Percentiles rank a stretch among this genome's conserved stretches.
Evolutionary conservation across 92 coral and sea anemone genomes (phyloP).

Genomic region (Montipora capitata): DNA sequence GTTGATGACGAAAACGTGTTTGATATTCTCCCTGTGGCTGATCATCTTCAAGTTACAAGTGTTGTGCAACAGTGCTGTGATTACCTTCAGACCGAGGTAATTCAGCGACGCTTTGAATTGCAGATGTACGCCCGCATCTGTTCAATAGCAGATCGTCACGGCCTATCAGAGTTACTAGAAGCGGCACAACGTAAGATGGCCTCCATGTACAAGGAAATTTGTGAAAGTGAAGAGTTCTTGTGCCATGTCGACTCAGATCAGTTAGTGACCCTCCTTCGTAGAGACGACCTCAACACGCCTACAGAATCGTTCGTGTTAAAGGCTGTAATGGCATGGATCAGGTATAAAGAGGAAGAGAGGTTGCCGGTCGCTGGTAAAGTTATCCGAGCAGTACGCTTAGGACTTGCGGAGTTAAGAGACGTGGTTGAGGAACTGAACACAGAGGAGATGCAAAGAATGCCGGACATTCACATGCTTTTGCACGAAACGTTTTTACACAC

Average conservation of each 20-base stretch:
- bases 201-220: constrained; percentile 43
- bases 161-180: background rate
- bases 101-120: constrained; percentile 8
- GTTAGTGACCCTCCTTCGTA: constrained; percentile 37
- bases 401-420: constrained; percentile 18
- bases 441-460: constrained; percentile 24
- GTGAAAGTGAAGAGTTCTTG: constrained; percentile 65
- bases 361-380: constrained; percentile 52
- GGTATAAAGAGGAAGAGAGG: constrained; percentile 56
- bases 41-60: constrained; percentile 47
- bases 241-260: constrained; percentile 40
- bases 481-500: background rate
- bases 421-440: constrained; percentile 13
- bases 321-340: constrained; percentile 80
- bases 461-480: background rate
- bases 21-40: constrained; percentile 68
- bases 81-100: background rate
- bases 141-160: background rate
- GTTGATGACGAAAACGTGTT: constrained; percentile 58
- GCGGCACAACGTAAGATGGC: constrained; percentile 9
- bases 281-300: constrained; percentile 74
- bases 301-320: constrained; percentile 77
- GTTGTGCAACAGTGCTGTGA: constrained; percentile 23
- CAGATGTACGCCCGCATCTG: constrained; percentile 3
- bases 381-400: constrained; percentile 71